Evolutionary conservation across 2,113 vertebrate genomes (phyloP).

Genomic region (Periophthalmodon schlosseri): DNA sequence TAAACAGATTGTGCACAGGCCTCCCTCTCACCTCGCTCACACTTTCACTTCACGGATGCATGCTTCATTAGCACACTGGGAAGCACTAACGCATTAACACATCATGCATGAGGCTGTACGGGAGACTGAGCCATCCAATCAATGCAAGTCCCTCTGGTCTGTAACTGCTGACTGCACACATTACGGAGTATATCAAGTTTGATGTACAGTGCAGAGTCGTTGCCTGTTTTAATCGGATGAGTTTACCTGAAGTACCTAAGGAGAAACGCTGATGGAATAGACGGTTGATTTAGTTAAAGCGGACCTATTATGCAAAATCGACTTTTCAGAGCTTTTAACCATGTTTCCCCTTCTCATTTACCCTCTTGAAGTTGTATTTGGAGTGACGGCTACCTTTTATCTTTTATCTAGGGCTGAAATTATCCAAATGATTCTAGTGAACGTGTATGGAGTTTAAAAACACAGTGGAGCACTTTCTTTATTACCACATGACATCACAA

Average conservation of each 20-base stretch:
- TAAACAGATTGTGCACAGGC: not conserved
- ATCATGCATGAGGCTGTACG: constrained; percentile 26
- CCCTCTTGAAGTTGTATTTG: too few species aligned
- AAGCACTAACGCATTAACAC: constrained; percentile 33
- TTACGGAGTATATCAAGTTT: not conserved
- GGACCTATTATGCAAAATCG: too few species aligned
- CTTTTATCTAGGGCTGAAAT: too few species aligned
- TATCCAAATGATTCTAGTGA: too few species aligned
- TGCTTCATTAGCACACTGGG: constrained; percentile 18
- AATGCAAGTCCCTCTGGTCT: constrained; percentile 12
- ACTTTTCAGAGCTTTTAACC: too few species aligned
- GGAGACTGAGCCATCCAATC: constrained; percentile 16
- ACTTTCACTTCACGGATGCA: not conserved
- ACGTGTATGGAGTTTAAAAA: too few species aligned
- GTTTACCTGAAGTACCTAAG: not conserved
- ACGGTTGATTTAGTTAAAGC: too few species aligned
- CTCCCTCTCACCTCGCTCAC: constrained; percentile 1
- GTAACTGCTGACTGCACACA: constrained; percentile 27
- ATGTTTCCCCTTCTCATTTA: too few species aligned
- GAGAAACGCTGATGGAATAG: not conserved
- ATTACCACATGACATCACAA: too few species aligned
- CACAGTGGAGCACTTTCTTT: too few species aligned
- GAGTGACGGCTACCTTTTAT: too few species aligned
- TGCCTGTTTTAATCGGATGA: not conserved
- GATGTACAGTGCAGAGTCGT: not conserved